Evolutionary conservation across 2,797 vertebrate genomes (phyloP).

Genomic region (Trachurus trachurus): DNA sequence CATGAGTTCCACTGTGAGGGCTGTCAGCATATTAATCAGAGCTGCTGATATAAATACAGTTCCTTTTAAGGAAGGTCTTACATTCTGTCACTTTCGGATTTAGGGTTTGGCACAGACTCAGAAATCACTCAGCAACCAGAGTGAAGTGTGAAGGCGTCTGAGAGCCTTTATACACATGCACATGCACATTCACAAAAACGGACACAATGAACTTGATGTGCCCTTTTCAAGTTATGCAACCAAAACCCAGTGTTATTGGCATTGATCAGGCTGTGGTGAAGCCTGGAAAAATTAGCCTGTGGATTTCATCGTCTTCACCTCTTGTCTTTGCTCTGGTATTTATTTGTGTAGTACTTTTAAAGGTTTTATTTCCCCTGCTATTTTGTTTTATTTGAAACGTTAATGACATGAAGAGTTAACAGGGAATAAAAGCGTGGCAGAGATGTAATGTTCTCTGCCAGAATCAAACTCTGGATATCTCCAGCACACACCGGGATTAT

Average conservation of each 20-base stretch:
- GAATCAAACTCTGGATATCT: neutral
- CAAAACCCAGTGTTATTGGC: constrained; percentile 25
- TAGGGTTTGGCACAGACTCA: constrained; percentile 43
- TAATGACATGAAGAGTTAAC: neutral
- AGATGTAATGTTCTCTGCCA: neutral
- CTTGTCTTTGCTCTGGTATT: neutral
- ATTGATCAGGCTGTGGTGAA: constrained; percentile 2
- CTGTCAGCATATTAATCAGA: constrained; percentile 59
- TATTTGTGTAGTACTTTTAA: constrained; percentile 7
- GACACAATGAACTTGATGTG: constrained; percentile 50
- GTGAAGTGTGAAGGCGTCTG: constrained; percentile 23
- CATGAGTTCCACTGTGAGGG: constrained; percentile 16
- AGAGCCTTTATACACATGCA: constrained; percentile 17
- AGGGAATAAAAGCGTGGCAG: constrained; percentile 4
- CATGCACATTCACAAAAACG: constrained; percentile 7
- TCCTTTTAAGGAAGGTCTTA: constrained; percentile 17
- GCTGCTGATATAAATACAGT: constrained; percentile 47
- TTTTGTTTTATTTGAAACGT: constrained; percentile 10
- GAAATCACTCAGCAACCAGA: constrained; percentile 58
- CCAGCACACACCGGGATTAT: neutral
- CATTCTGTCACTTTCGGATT: constrained; percentile 45
- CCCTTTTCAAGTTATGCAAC: constrained; percentile 50
- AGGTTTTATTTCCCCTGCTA: neutral
- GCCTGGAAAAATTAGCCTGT: constrained; percentile 13
- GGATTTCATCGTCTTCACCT: constrained; percentile 13